Percentiles rank a stretch among this genome's conserved stretches.
phyloP scores from a whole-genome alignment of 2,113 vertebrate genomes.

The Clarias gariepinus region DNA sequence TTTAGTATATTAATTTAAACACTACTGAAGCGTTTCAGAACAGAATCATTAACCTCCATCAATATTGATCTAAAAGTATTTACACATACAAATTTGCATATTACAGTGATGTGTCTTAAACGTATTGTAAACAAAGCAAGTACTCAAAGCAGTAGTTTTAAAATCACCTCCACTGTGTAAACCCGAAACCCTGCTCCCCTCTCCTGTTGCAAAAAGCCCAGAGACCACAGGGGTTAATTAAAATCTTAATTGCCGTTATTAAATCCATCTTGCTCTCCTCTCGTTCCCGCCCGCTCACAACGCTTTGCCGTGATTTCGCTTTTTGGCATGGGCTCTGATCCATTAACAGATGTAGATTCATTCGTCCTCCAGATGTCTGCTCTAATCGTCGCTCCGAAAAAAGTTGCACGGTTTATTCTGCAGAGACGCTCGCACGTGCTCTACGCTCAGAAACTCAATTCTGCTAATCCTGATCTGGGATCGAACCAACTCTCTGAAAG shows the following conservation, averaged over 20 bases:
- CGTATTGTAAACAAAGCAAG: not conserved
- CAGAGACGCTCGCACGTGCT: constrained; percentile 31
- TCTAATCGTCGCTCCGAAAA: constrained; percentile 43
- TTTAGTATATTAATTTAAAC: no score
- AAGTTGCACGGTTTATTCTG: constrained; percentile 25
- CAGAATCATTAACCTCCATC: not conserved
- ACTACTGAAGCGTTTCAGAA: not conserved
- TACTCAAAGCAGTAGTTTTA: not conserved
- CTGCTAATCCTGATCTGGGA: constrained; percentile 3
- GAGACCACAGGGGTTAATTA: constrained; percentile 53
- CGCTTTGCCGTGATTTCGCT: constrained; percentile 22
- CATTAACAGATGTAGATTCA: constrained; percentile 50
- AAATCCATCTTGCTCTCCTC: constrained; percentile 41
- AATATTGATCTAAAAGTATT: not conserved
- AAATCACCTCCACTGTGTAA: not conserved
- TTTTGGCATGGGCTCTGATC: constrained; percentile 34
- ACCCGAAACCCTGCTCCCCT: not conserved
- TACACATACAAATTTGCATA: not conserved
- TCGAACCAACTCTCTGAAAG: not conserved
- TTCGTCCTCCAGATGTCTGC: constrained; percentile 58
- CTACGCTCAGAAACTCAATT: not conserved
- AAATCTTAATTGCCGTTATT: constrained; percentile 55
- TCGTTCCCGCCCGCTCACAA: constrained; percentile 1
- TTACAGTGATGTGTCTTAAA: no score
- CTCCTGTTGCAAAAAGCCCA: constrained; percentile 26